Evolutionary conservation across 2,113 vertebrate genomes (phyloP), one percentile per base, ranked within the genome.

Genomic region (Gopherus evgoodei): DNA sequence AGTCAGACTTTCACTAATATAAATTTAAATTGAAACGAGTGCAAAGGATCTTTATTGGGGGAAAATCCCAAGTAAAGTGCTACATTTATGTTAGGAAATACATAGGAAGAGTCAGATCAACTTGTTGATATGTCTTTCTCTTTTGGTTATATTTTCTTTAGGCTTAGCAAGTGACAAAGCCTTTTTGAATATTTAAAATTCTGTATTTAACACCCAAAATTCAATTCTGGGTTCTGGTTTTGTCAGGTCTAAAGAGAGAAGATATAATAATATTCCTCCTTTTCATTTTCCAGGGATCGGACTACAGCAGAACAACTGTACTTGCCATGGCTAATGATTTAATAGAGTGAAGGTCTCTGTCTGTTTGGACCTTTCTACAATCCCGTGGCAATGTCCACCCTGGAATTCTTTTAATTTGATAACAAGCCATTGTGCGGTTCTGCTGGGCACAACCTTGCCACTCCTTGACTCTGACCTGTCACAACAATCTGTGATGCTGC

Each of bases 401-500:
- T 1, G 0, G 5, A 13, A 3, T 3, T 50, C 31, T 52, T 86
- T 53, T 16, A n/a, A 10, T 3, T n/a, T 81, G 72, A 65, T 44
- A 76, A 44, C 42, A 72, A 87, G n/a, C 22, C 22, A 4, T 4
- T 38, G 13, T 10, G 52, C 88, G 54, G 38, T 24, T 59, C 54
- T 85, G 17, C 17, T 22, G 31, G 35, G 78, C 4, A 11, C 52
- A 59, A 6, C 2, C 17, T 1, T 1, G 49, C 38, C 54, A 47
- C 0, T 44, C 25, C 22, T 50, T 84, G 87, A 69, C 25, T 83
- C 85, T 85, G 44, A 83, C 11, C 38, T 44, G 14, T 4, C 7
- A 25, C n/a, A 69, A 90, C 42, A 14, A 31, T 21, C n/a, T 4
- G 6, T 22, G 47, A 62, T 0, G 0, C 8, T 1, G 16, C 1